Evolutionary conservation across 1,140 invertebrate species (phyloP).

Genomic region (Microplitis demolitor): DNA sequence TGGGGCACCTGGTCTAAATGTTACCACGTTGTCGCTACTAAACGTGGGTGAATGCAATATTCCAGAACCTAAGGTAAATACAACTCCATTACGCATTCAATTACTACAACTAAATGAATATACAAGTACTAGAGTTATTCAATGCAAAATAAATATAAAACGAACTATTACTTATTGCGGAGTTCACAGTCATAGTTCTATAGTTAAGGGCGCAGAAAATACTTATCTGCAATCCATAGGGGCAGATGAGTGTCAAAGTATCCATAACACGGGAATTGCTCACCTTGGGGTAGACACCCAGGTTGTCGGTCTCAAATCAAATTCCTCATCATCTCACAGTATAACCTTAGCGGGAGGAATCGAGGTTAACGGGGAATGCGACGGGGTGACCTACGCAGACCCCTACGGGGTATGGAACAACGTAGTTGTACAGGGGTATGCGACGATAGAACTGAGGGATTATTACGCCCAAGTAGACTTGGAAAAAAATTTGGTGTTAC

Average conservation of each 20-base stretch:
- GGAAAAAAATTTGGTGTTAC: constrained; percentile 8
- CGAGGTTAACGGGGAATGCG: background rate
- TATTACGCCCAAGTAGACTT: constrained; percentile 9
- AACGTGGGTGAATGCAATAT: constrained; percentile 27
- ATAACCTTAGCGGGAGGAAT: constrained; percentile 2
- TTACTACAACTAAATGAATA: constrained; percentile 31
- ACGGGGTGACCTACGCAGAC: constrained; percentile 16
- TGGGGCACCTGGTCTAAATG: background rate
- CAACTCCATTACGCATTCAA: constrained; percentile 5
- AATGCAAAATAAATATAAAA: constrained; percentile 33
- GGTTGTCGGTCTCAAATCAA: background rate
- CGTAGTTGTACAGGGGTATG: constrained; percentile 17
- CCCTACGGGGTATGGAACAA: constrained; percentile 19
- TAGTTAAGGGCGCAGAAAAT: constrained; percentile 1
- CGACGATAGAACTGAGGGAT: background rate
- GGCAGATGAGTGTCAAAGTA: background rate
- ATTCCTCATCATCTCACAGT: constrained; percentile 2
- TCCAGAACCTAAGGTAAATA: background rate
- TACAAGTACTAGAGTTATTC: background rate
- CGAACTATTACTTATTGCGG: constrained; percentile 30
- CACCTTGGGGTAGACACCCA: background rate
- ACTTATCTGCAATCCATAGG: background rate
- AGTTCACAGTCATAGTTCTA: constrained; percentile 30
- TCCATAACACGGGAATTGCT: background rate
- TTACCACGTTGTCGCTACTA: constrained; percentile 12